A percentile compares a stretch with the other conserved stretches of the same genome.
Conservation (phyloP, 2,888 invertebrate species). For the Sepioteuthis lessoniana region DNA sequence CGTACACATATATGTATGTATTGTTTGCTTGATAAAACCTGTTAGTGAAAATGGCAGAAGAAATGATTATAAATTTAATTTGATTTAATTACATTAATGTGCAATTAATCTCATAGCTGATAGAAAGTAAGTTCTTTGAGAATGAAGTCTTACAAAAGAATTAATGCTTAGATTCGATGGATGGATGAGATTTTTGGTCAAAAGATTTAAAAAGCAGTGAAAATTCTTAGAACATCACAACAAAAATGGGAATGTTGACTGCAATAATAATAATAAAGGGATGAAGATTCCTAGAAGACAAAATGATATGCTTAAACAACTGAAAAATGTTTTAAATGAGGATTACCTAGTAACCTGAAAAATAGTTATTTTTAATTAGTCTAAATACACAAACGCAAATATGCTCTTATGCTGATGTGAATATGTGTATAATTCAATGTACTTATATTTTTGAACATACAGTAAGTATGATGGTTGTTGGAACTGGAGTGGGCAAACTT, state of each 20-base stretch:
- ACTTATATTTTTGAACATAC: too few relatives aligned
- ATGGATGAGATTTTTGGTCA: background rate
- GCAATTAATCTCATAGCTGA: background rate
- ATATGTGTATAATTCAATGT: too few relatives aligned
- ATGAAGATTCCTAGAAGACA: background rate
- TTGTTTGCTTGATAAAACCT: background rate
- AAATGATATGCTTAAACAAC: background rate
- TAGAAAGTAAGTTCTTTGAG: background rate
- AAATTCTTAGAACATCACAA: background rate
- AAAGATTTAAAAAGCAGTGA: background rate
- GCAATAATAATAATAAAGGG: background rate
- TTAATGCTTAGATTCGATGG: background rate
- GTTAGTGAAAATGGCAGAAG: background rate
- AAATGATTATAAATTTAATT: background rate
- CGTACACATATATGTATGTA: background rate
- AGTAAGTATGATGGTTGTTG: too few relatives aligned
- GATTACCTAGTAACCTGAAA: background rate
- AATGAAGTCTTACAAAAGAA: background rate
- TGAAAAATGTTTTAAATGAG: background rate
- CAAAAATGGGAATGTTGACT: background rate
- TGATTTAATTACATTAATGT: slow-evolving; percentile 2
- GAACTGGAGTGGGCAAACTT: too few relatives aligned
- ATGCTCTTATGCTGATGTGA: too few relatives aligned
- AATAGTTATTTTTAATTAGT: too few relatives aligned
- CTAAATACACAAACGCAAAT: too few relatives aligned